These are phyloP conservation scores for Microplitis deprimator DNA, from an alignment of 2,888 invertebrate species.

Conservation along the genomic window DNA sequence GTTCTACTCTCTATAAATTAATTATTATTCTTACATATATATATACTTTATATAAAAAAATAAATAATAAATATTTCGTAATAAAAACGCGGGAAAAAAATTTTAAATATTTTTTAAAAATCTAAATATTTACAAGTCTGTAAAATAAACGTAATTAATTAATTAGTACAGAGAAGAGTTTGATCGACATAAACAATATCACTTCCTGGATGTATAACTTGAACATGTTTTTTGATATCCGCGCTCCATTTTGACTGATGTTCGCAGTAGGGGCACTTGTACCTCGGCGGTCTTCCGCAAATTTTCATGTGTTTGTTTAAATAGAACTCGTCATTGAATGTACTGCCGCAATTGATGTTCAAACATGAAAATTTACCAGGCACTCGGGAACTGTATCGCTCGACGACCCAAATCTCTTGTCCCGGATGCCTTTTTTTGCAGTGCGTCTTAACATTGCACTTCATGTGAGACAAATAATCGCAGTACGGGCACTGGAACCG, in stretches of 20 bases:
- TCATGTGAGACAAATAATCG: background rate
- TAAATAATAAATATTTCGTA: background rate
- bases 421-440: background rate
- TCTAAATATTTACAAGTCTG: no score
- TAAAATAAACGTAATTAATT: no score
- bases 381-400: background rate
- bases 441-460: background rate
- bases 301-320: background rate
- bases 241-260: constrained; percentile 37
- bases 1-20: no score
- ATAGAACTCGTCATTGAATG: background rate
- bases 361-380: background rate
- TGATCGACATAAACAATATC: background rate
- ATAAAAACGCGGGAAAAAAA: no score
- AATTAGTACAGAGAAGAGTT: background rate
- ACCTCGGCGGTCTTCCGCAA: constrained; percentile 51
- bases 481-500: background rate
- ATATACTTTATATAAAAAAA: background rate
- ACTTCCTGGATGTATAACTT: constrained; percentile 20
- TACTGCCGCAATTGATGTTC: background rate
- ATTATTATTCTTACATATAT: no score
- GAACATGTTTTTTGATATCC: background rate
- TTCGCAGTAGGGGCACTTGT: constrained; percentile 53
- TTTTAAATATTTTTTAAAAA: no score
- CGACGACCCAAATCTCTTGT: background rate